Evolutionary conservation across 2,113 vertebrate genomes (phyloP).

Genomic region (Thamnophis sirtalis): DNA sequence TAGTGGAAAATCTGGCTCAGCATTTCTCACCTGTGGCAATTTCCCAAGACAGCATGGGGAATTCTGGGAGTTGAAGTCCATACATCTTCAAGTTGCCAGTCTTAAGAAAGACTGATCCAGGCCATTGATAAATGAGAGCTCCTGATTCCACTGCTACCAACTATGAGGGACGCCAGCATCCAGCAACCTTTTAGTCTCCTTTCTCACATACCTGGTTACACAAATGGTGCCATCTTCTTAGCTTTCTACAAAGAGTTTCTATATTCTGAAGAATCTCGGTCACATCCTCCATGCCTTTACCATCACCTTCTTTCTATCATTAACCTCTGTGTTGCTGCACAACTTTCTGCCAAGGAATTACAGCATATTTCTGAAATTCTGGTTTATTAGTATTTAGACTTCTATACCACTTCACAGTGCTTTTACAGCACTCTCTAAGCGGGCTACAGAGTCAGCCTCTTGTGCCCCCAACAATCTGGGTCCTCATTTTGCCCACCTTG

Average conservation of each 20-base stretch:
- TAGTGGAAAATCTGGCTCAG: not conserved
- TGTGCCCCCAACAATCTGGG: too few relatives aligned
- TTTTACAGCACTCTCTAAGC: too few relatives aligned
- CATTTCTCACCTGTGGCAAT: not conserved
- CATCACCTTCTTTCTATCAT: not conserved
- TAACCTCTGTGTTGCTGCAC: not conserved
- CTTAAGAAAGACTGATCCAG: not conserved
- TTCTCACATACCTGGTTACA: not conserved
- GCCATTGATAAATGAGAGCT: not conserved
- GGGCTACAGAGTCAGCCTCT: too few relatives aligned
- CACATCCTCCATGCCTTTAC: not conserved
- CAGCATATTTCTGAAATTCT: not conserved
- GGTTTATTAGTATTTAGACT: not conserved
- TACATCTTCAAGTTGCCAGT: not conserved
- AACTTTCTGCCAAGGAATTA: not conserved
- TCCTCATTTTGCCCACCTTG: too few relatives aligned
- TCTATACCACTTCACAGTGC: too few relatives aligned
- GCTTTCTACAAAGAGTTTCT: not conserved
- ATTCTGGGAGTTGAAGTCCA: not conserved
- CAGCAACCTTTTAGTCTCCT: not conserved
- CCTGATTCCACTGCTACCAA: not conserved
- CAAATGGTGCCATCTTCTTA: not conserved
- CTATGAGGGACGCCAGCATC: not conserved
- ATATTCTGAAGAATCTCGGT: not conserved
- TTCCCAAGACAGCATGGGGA: not conserved